Base-by-base conservation (phyloP, 2,888 invertebrate genomes). In the Hydropsyche betteni region DNA sequence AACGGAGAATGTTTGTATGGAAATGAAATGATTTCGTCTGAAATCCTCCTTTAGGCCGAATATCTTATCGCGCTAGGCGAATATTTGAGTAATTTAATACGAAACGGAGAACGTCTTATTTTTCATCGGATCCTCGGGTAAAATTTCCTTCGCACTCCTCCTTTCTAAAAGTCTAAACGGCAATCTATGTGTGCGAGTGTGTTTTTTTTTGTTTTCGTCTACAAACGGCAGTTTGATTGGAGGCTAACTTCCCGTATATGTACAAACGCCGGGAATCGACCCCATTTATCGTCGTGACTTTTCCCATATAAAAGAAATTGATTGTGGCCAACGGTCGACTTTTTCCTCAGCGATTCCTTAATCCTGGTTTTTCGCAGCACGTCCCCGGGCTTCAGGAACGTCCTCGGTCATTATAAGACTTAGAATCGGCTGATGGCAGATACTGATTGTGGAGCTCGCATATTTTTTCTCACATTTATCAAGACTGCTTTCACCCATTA, bases 371-470 rank as follows among this genome's bases (percentile, higher is more conserved):
- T 61, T 55, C 38, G 14, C 58, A 58, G 36, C 34, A 38, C 61
- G 36, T 50, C 61, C 70, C 44, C 6, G 1, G n/a, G 4, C 10
- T 16, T 4, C 10, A 12, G 51, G 33, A 51, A 24, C 33, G 71
- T 71, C 55, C 36, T 55, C 71, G 72, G 72, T 72, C 72, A 72
- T 72, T 72, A 72, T 72, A 58, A 72, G 72, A 51, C 70, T 44
- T 53, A 10, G 70, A 69, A 69, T 51, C 69, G 69, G 51, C 70
- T 53, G 70, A 70, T 70, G 70, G 58, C 72, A 72, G 58, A 72
- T 72, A 72, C 72, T 61, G 72, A 72, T 72, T 38, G 55, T 36
- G 71, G 55, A 36, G 34, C 36, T 64, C 36, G 36, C 44, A 44
- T 44, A 44, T 44, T 44, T 44, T 44, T 44, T 44, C 44, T 44